These are phyloP conservation scores for Casuarius casuarius DNA, from an alignment of 2,113 vertebrate genomes.

Conservation along the genomic window DNA sequence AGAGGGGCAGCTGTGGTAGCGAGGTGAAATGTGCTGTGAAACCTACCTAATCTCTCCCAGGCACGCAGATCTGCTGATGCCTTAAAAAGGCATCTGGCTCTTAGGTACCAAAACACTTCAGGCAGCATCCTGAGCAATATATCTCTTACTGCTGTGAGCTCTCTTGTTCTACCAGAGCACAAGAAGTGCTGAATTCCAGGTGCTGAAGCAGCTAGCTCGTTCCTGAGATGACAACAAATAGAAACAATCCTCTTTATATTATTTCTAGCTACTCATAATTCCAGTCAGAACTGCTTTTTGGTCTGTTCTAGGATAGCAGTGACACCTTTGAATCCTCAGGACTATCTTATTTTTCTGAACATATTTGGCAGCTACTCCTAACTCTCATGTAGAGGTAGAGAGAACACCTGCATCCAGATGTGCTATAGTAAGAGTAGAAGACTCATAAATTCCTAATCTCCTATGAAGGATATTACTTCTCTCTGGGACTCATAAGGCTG, in stretches of 20 bases:
- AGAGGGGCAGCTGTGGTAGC: not conserved
- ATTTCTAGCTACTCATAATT: not conserved
- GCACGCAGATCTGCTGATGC: not conserved
- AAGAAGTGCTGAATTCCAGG: constrained; percentile 21
- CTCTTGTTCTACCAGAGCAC: not conserved
- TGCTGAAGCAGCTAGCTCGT: not conserved
- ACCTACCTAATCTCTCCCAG: not conserved
- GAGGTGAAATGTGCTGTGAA: not conserved
- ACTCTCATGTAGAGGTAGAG: not conserved
- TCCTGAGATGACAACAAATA: not conserved
- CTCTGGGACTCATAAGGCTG: not conserved
- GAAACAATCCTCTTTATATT: not conserved
- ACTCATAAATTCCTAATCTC: constrained; percentile 20
- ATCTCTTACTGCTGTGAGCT: not conserved
- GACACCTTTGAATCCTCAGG: not conserved
- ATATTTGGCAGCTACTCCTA: not conserved
- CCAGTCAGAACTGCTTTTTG: not conserved
- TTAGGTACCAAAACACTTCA: not conserved
- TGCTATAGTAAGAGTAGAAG: not conserved
- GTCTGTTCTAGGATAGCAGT: not conserved
- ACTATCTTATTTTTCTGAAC: not conserved
- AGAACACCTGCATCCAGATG: not conserved
- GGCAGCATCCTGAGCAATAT: not conserved
- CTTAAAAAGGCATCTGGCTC: not conserved
- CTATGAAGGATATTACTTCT: not conserved